A percentile compares a stretch with the other conserved stretches of the same genome.
phyloP scores from a whole-genome alignment of 2,888 invertebrate genomes.

The Amaurobius ferox region DNA sequence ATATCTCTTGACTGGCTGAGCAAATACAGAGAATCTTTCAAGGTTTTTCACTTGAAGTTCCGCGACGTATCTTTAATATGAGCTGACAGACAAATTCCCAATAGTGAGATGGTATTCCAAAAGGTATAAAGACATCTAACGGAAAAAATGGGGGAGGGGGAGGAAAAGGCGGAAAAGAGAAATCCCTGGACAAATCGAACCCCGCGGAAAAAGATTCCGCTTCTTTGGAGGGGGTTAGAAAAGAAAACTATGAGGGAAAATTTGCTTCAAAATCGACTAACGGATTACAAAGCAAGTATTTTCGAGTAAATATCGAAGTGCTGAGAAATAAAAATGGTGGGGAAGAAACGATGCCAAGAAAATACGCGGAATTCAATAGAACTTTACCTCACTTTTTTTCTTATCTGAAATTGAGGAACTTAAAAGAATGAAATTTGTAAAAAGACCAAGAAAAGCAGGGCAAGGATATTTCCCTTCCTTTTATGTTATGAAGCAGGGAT shows the following conservation, averaged over 20 bases:
- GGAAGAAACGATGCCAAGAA: background rate
- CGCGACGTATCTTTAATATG: constrained; percentile 1
- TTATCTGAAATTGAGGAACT: constrained; percentile 3
- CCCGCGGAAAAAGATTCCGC: constrained; percentile 4
- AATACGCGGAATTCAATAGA: background rate
- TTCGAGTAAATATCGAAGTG: background rate
- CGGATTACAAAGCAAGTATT: constrained; percentile 16
- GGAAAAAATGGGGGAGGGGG: background rate
- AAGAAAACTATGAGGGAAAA: constrained; percentile 11
- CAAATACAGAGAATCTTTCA: background rate
- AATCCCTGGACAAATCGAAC: background rate
- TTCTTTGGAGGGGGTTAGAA: constrained; percentile 12
- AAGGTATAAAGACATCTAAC: constrained; percentile 3
- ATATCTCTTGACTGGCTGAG: background rate
- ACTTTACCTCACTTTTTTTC: background rate
- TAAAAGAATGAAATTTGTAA: background rate
- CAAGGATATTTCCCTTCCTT: background rate
- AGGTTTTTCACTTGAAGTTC: background rate
- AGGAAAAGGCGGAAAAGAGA: background rate
- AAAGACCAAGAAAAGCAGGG: background rate
- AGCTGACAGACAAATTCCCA: constrained; percentile 14
- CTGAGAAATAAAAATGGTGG: background rate
- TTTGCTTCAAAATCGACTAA: background rate
- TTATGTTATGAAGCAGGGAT: background rate
- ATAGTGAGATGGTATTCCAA: constrained; percentile 9